Base-by-base conservation (phyloP, 2,888 invertebrate species). In the Arenicola marina region DNA sequence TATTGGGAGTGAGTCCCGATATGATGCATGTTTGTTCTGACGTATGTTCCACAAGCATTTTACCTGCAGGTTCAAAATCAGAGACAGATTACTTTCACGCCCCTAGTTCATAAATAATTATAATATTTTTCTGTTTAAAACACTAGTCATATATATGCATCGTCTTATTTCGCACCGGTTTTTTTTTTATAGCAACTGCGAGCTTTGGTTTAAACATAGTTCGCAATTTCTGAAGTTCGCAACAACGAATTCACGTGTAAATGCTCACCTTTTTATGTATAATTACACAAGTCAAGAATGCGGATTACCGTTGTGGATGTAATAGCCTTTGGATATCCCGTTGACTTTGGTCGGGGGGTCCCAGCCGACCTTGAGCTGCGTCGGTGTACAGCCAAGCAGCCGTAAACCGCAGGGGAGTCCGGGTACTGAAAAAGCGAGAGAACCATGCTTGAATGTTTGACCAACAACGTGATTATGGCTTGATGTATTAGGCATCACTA, bases 291-390 rank as follows among this genome's bases (percentile, higher is more conserved):
- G n/a, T n/a, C n/a, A 57, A 26, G 7, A 51, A 29, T 4, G 28
- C 4, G 21, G 38, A 67, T 70, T 72, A 79, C 80, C 80, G 57
- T 75, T 62, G 61, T 76, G 80, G 2, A 81, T 73, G 63, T 77
- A 73, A 66, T 81, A 83, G n/a, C 77, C 77, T 65, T 78, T 80
- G 0, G 79, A 62, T 4, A 71, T 64, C 11, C 81, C 80, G 63
- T 78, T 79, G 18, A 65, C 54, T 2, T 72, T 61, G 46, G 68
- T 69, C 0, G 83, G 82, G 0, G 80, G 76, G 21, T 81, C 80
- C 83, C 83, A 83, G 55, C 76, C 76, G 3, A 83, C 62, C 63
- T 81, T 81, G n/a, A 81, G 68, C 67, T 80, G 79, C 44, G 80
- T 78, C 53, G 78, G 75, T 11, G 81, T 83, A 43, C 68, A 65